These are phyloP conservation scores for Nerophis lumbriciformis DNA, from an alignment of 2,113 vertebrate species.

Conservation along the genomic window DNA sequence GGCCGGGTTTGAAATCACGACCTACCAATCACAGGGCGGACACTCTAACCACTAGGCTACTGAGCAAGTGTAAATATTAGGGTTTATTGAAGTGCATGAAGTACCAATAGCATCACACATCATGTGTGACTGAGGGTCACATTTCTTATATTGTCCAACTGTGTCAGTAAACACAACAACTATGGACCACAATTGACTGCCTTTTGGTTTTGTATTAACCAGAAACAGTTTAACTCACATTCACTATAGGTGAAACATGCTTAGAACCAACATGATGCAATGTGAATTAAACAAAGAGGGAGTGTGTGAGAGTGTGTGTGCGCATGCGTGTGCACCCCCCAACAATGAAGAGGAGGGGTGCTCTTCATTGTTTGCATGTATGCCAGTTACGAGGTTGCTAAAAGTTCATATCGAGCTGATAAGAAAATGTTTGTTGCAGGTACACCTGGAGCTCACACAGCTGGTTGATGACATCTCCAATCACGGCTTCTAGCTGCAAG, in stretches of 20 bases:
- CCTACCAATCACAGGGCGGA: no score
- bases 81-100: no score
- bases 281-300: constrained; percentile 11
- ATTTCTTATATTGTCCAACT: constrained; percentile 4
- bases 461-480: constrained; percentile 48
- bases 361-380: constrained; percentile 50
- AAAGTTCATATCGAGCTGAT: background rate
- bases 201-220: background rate
- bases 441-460: constrained; percentile 11
- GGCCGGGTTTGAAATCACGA: no score
- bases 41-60: no score
- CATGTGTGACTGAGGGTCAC: background rate
- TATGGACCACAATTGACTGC: background rate
- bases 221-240: background rate
- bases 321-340: background rate
- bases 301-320: constrained; percentile 16
- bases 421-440: background rate
- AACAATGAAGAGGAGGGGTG: constrained; percentile 3
- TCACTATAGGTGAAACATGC: background rate
- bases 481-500: background rate
- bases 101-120: background rate
- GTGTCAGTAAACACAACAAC: background rate
- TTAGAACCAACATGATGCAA: constrained; percentile 11
- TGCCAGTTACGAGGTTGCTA: constrained; percentile 1
- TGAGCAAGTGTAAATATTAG: no score